Evolutionary conservation across 37 sponge, comb jelly and placozoan genomes (phyloP), one percentile per base, ranked within the genome.

Genomic region (Amphimedon queenslandica): DNA sequence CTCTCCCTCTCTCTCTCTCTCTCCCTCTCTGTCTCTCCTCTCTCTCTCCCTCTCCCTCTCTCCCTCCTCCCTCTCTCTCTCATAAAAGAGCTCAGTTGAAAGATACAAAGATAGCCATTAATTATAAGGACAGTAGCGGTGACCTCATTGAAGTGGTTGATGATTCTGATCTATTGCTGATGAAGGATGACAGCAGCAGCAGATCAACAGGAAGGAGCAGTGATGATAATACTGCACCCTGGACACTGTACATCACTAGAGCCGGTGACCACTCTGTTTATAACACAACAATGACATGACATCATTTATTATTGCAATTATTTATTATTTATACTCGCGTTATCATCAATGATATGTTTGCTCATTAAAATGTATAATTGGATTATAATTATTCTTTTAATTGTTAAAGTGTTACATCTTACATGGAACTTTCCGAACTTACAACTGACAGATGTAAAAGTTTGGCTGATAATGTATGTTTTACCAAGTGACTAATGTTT

Each of bases 191-290:
- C 24, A 64, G 43, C 0, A 69, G 27, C 27, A 67, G 51, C 2
- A 35, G 56, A 3, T 51, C 40, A 24, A 40, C 33, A 33, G 55
- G 51, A 37, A 31, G 37, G 55, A 28, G 37, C 10, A 33, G 38
- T 1, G 36, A 67, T 30, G 35, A 30, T 2, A 64, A 31, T 36
- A 75, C 77, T 5, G 87, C 83, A 40, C 77, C 64, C 16, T 95
- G 93, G 96, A 68, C 80, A 33, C 58, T 95, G 25, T 85, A 92
- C 57, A 77, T 95, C 64, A 95, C 93, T 23, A 63, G 66, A 13
- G 18, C 2, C 4, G 86, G 77, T 16, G 93, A 92, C 71, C 61
- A 66, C 58, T 43, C 80, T 16, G 78, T 77, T 29, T 95, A 95
- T 57, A 87, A 90, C 71, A 90, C 83, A 16, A n/a, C n/a, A n/a